Base-by-base conservation (phyloP, 2,113 vertebrate species). In the Taxidea taxus region DNA sequence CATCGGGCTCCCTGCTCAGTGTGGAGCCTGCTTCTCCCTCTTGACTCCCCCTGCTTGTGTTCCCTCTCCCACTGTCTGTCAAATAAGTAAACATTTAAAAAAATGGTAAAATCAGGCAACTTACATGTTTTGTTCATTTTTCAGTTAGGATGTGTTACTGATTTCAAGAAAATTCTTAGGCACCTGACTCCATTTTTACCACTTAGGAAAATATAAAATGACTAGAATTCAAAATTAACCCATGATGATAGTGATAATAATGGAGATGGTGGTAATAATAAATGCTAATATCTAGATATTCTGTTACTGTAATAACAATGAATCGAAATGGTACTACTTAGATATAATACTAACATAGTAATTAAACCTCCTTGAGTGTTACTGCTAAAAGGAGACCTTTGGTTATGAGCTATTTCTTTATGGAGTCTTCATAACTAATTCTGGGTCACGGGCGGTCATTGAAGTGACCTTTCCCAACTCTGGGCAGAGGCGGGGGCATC, bases 171-270 rank as follows among this genome's bases (percentile, higher is more conserved):
- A 88, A 74, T 20, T 54, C 81, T 85, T 84, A 54, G 44, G 7
- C 25, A 56, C 37, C 7, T 66, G 31, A 66, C 4, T 82, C 47
- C 75, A 34, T 68, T 74, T 81, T 78, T 37, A 66, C 80, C 78
- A 80, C 18, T 88, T 72, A 39, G 27, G 20, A 68, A 94, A 95
- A 72, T 92, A 39, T 78, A 89, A 91, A 83, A 89, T 94, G 47
- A 44, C 25, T 31, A 81, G 21, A 56, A 74, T 86, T 92, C 27
- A 86, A 37, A 92, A 64, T 74, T 42, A 60, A 68, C 70, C 16
- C 21, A 54, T n/a, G 78, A 39, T 75, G 72, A 74, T 77, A 89
- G 56, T 83, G 58, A 70, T 60, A 90, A 29, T 84, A 44, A 66
- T 66, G 51, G 56, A 49, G 2, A 27, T 70, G 62, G 77, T 87